These are phyloP conservation scores for Cephus pulcher DNA, from an alignment of 2,888 invertebrate species.

Conservation along the genomic window DNA sequence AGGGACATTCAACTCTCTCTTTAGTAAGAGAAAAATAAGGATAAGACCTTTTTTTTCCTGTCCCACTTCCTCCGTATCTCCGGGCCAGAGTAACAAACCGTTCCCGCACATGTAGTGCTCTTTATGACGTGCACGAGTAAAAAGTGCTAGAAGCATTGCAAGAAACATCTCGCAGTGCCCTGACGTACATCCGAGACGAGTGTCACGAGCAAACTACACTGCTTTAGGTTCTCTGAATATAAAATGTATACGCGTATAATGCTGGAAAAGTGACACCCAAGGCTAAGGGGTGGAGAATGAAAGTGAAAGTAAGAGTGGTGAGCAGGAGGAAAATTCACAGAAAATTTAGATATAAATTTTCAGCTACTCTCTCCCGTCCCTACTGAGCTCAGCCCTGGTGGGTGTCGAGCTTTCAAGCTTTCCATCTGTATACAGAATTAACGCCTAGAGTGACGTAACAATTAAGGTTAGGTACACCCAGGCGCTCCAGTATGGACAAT, in stretches of 20 bases:
- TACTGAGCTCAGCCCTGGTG: not conserved
- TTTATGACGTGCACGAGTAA: not conserved
- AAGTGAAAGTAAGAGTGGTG: not conserved
- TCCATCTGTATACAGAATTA: not conserved
- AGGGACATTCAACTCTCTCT: not conserved
- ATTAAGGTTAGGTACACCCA: not conserved
- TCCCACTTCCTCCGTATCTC: not conserved
- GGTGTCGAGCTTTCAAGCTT: not conserved
- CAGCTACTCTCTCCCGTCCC: not conserved
- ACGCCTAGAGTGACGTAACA: not conserved
- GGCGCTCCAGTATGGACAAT: not conserved
- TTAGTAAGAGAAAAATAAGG: not conserved
- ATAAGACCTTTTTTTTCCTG: not conserved
- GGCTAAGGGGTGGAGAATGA: not conserved
- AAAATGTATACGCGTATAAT: not conserved
- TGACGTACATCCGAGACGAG: not conserved
- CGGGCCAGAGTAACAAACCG: not conserved
- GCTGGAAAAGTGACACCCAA: not conserved
- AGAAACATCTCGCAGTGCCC: not conserved
- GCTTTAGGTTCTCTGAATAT: not conserved
- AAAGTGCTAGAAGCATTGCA: not conserved
- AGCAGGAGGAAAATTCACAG: not conserved
- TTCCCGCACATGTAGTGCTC: not conserved
- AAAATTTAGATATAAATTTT: not conserved
- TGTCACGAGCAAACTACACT: not conserved